These are phyloP conservation scores for Peromyscus eremicus DNA, from an alignment of 2,797 vertebrate species.

Conservation along the genomic window DNA sequence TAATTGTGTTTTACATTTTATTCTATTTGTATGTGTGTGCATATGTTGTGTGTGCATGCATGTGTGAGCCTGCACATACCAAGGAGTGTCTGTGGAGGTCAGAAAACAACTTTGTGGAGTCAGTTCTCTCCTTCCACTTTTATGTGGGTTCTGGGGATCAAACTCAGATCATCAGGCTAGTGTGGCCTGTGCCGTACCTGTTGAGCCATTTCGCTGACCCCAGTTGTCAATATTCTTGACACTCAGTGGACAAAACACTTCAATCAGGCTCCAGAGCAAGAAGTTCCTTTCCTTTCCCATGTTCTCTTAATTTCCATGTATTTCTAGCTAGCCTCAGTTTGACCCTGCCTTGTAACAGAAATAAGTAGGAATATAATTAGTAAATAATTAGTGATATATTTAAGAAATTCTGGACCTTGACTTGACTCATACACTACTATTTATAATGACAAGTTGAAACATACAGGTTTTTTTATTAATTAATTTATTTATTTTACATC, in stretches of 20 bases:
- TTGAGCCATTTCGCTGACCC: background rate
- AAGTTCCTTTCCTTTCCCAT: background rate
- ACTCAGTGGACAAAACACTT: background rate
- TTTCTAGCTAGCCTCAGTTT: background rate
- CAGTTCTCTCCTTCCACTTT: background rate
- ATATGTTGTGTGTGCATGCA: background rate
- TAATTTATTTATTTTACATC: background rate
- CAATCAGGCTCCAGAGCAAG: background rate
- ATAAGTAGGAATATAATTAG: background rate
- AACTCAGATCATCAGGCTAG: background rate
- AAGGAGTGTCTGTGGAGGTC: background rate
- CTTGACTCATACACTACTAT: background rate
- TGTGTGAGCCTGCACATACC: background rate
- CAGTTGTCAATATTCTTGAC: background rate
- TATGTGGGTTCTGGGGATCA: background rate
- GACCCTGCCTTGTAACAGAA: background rate
- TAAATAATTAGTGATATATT: background rate
- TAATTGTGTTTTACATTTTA: background rate
- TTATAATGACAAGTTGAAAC: background rate
- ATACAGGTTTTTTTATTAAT: background rate
- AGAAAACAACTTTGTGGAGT: background rate
- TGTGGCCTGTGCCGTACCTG: background rate
- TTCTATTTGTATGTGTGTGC: background rate
- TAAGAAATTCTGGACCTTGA: background rate
- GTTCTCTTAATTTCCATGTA: background rate